Evolutionary conservation across 2,888 invertebrate genomes (phyloP), one percentile per base, ranked within the genome.

Genomic region (Papilio gigon): DNA sequence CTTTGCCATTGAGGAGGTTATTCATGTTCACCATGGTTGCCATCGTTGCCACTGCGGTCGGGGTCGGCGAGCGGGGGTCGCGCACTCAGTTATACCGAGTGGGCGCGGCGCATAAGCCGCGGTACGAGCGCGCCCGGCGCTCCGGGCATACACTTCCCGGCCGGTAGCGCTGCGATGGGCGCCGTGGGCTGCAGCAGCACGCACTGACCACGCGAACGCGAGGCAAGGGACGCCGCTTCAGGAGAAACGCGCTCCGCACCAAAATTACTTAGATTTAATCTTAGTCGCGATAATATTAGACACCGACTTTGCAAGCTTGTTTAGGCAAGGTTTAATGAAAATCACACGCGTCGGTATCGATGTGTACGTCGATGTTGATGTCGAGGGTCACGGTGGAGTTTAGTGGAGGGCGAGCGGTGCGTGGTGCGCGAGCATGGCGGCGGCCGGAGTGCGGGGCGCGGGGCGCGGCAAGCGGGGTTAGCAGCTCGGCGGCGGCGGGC

Each of bases 1-100:
- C 99, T 94, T 99, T 99, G 87, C 98, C 98, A 93, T 98, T 98
- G 86, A 98, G 95, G 86, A 98, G 95, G 94, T 97, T 98, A 94
- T 97, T 98, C 96, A 98, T 97, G 94, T 97, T 97, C 92, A 97
- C 97, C 96, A 98, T 97, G 92, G 97, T 97, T 95, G 94, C 94
- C 94, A 94, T 94, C 80, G 90, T 87, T 87, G 83, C 80, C 86
- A 84, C 82, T 79, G 80, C 80, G 80, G 81, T 83, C 80, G 78
- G 80, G 79, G 82, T 47, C 53, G 53, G 30, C 27, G 53, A 30
- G 84, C 75, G 79, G 81, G 78, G 81, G 76, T 82, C 75, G 83
- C 84, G 82, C 87, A 83, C 88, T 83, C 86, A 84, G 83, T 90
- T 90, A 91, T 88, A 87, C 89, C 75, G 83, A 83, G 84, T 87